Evolutionary conservation across 1,140 invertebrate genomes (phyloP).

Genomic region (Caenorhabditis brenneri): DNA sequence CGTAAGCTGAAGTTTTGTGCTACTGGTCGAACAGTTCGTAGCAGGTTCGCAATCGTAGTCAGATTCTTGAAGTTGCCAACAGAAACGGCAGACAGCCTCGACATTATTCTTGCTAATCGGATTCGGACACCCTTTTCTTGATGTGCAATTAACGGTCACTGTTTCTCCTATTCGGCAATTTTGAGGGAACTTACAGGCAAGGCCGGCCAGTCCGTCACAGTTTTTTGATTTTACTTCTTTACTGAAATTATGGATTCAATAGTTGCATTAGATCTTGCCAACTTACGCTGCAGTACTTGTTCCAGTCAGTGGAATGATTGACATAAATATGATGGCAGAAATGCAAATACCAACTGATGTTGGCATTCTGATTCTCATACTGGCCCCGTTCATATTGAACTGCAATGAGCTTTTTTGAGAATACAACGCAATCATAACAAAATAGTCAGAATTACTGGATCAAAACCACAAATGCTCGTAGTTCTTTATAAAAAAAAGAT

Average conservation of each 20-base stretch:
- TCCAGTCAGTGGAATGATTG: neutral
- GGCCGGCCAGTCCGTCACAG: conserved; percentile 54
- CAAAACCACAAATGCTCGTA: too few species aligned
- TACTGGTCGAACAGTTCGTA: conserved; percentile 77
- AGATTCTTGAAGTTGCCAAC: conserved; percentile 89
- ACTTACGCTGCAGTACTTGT: neutral
- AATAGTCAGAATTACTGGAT: too few species aligned
- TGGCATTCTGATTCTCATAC: too few species aligned
- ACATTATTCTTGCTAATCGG: conserved; percentile 77
- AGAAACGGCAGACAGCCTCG: conserved; percentile 77
- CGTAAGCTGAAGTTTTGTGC: conserved; percentile 72
- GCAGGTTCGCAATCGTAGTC: conserved; percentile 84
- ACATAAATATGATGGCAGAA: neutral
- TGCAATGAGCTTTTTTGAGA: too few species aligned
- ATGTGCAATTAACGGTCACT: conserved; percentile 71
- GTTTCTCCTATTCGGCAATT: conserved; percentile 73
- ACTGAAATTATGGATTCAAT: neutral
- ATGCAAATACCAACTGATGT: neutral
- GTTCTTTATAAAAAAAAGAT: too few species aligned
- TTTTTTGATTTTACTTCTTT: neutral
- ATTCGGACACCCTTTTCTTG: conserved; percentile 74
- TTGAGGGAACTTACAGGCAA: conserved; percentile 73
- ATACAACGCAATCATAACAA: too few species aligned
- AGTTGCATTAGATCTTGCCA: neutral
- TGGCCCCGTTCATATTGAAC: too few species aligned